Evolutionary conservation across 2,797 vertebrate genomes (phyloP), one percentile per base, ranked within the genome.

Genomic region (Tapera naevia): DNA sequence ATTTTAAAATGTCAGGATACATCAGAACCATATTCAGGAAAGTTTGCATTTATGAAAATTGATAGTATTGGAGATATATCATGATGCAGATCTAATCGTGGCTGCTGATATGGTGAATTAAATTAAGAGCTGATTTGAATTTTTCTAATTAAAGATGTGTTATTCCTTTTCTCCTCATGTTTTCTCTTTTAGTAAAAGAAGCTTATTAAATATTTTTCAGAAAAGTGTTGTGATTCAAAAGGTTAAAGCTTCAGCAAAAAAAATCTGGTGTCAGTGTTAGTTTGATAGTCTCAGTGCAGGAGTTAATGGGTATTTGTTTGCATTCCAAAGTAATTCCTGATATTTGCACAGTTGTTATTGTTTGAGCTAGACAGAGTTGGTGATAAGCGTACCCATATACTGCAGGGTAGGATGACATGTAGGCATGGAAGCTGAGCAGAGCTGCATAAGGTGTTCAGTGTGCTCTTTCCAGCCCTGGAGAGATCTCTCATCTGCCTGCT

Each of bases 11-110:
- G 98, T 98, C 98, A 98, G 94, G 93, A 97, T 97, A 97, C 97
- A 98, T 98, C 98, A 98, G 97, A 98, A 97, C 97, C 96, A 96
- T 97, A 97, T 97, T 97, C 95, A 96, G 97, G 97, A 97, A 98
- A 98, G 97, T 98, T 98, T 98, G 97, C 97, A 95, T 97, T 98
- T 98, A 98, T 98, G 98, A 98, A 98, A 98, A 98, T 97, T 97
- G 97, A 98, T 98, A 97, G 97, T 97, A 97, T 97, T 93, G 95
- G 96, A 98, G 96, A 98, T 98, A 96, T 92, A 98, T 98, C 98
- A 97, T 96, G 96, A 98, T 97, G 96, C 97, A 97, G 96, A 98
- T 97, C 95, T 98, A 97, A 98, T 97, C 97, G 84, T 89, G 93
- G 96, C 85, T 97, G 94, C 91, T 93, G 92, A 97, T 94, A 91